Percentiles rank a stretch among this genome's conserved stretches.
phyloP scores from a whole-genome alignment of 2,113 vertebrate species.

The Grus americana region DNA sequence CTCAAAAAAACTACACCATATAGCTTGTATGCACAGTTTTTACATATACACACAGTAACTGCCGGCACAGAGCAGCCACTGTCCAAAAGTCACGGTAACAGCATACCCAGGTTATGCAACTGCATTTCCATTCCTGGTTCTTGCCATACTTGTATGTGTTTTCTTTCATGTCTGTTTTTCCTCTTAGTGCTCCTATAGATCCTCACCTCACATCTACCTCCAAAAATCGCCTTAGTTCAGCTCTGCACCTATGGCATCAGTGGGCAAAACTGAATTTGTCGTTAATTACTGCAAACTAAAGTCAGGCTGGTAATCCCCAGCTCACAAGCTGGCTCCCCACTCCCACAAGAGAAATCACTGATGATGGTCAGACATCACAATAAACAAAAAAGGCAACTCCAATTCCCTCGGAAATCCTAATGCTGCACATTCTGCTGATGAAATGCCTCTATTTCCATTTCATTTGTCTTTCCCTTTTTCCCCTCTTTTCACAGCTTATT shows the following conservation, averaged over 20 bases:
- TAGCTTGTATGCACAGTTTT: not conserved
- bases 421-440: not conserved
- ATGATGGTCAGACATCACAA: not conserved
- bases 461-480: not conserved
- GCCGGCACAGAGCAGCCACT: not conserved
- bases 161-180: not conserved
- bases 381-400: not conserved
- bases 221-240: not conserved
- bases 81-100: conserved; percentile 2
- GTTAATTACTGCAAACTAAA: not conserved
- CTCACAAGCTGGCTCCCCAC: not conserved
- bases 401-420: not conserved
- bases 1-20: not conserved
- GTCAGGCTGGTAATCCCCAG: not conserved
- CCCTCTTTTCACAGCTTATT: not conserved
- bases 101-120: not conserved
- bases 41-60: not conserved
- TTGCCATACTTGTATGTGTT: not conserved
- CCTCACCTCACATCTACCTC: not conserved
- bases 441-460: not conserved
- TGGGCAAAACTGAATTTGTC: not conserved
- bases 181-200: not conserved
- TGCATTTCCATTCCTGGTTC: not conserved
- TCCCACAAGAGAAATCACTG: not conserved
- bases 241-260: not conserved